Base-by-base conservation (phyloP, 2,888 invertebrate genomes). In the Phalangium opilio region DNA sequence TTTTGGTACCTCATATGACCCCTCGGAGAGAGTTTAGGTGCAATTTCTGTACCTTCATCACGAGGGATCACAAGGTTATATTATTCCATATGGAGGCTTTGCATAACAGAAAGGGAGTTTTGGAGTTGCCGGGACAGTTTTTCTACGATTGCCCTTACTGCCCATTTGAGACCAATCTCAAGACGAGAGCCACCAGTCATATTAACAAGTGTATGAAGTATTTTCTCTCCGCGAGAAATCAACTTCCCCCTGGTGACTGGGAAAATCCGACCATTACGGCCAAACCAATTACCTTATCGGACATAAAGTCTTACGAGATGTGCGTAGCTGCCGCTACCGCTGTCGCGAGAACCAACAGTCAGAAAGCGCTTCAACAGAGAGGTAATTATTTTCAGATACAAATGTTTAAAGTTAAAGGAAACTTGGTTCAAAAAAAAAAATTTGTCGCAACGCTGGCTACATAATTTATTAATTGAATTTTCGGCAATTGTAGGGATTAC, bases 211-310 rank as follows among this genome's bases (percentile, higher is more conserved):
- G 93, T 67, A 76, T 78, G 38, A 86, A 89, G 67, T 84, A 85
- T 63, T 91, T 86, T 68, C 81, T 84, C 64, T 81, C 86, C 0
- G 86, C 86, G 55, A 70, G 77, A 41, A 91, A 93, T 68, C 71
- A 70, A 57, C 79, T 82, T 56, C 89, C 90, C 4, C 69, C 78
- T 1, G 47, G 55, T 42, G 89, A 89, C 62, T 89, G 86, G 84
- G 89, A 89, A 62, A 87, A 87, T 1, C 90, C 90, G 1, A 89
- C 89, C 3, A 89, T 90, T 68, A 86, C 89, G 68, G 85, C 87
- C 52, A 77, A 82, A 69, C 74, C 81, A 15, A 57, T 58, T 10
- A 58, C 55, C 10, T 51, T 58, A 38, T 50, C 51, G 21, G 58
- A 58, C 48, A 53, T 58, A 27, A 55, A 55, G 40, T 44, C 46